These are phyloP conservation scores for Thalassophryne amazonica DNA, from an alignment of 2,797 vertebrate species.

Conservation along the genomic window DNA sequence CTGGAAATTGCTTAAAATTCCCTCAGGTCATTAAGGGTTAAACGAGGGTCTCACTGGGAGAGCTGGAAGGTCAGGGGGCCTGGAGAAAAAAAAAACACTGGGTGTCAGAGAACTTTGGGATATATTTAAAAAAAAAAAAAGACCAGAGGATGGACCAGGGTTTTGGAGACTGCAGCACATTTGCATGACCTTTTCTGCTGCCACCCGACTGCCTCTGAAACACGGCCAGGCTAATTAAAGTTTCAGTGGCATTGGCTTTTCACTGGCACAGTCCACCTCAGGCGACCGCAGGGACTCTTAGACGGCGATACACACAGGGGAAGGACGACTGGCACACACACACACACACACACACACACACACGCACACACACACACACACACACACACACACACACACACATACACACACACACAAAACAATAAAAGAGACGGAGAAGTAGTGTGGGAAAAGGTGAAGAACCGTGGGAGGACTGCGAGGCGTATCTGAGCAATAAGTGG, in stretches of 20 bases:
- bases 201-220: conserved; percentile 64
- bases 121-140: conserved; percentile 17
- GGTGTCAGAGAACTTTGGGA: conserved; percentile 29
- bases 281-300: conserved; percentile 65
- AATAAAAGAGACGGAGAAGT: conserved; percentile 5
- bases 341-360: too few relatives aligned
- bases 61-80: conserved; percentile 15
- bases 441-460: conserved; percentile 17
- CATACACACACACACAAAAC: too few relatives aligned
- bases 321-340: too few relatives aligned
- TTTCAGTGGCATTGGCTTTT: conserved; percentile 74
- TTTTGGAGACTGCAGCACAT: conserved; percentile 50
- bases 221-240: conserved; percentile 73
- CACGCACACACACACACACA: too few relatives aligned
- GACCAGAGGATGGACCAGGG: conserved; percentile 48
- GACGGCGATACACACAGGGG: conserved; percentile 44
- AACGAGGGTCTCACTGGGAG: conserved; percentile 25
- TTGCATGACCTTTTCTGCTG: conserved; percentile 71
- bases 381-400: too few relatives aligned
- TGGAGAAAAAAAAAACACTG: conserved; percentile 16
- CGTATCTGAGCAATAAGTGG: conserved; percentile 25
- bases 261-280: conserved; percentile 67
- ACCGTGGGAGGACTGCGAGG: conserved; percentile 44
- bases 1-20: too few relatives aligned
- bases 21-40: too few relatives aligned